A percentile compares a stretch with the other conserved stretches of the same genome.
These are phyloP conservation scores for Sarcophaga bullata DNA, from an alignment of 1,140 invertebrate genomes.

Conservation along the genomic window DNA sequence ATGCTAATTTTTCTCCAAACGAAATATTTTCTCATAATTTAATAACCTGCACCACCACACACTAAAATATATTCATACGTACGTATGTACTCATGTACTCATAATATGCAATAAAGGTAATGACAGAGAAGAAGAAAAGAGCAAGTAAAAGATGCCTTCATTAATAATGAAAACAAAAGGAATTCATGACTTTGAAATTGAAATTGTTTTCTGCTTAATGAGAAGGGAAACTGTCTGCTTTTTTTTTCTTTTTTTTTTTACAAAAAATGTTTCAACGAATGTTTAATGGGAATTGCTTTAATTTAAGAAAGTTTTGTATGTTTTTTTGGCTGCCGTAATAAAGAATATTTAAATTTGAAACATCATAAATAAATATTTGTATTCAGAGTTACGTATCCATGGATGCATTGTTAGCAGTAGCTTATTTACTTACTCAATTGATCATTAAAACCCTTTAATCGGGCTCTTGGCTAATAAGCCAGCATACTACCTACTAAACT, in stretches of 20 bases:
- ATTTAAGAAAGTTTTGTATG: neutral
- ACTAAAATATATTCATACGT: no score
- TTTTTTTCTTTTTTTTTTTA: no score
- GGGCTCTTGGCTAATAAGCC: no score
- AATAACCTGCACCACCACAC: neutral
- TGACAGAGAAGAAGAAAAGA: neutral
- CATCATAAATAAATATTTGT: no score
- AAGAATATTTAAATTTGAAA: neutral
- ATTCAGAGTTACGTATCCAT: no score
- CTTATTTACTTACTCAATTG: no score
- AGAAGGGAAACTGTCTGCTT: neutral
- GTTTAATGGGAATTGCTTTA: conserved; percentile 14
- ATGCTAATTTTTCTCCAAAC: conserved; percentile 36
- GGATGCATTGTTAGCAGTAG: no score
- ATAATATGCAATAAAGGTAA: no score
- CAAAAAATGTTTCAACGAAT: neutral
- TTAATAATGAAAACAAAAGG: neutral
- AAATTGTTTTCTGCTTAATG: conserved; percentile 9
- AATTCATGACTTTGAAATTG: neutral
- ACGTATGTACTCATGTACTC: no score
- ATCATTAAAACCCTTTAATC: no score
- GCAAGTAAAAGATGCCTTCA: neutral
- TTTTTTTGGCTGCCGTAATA: neutral
- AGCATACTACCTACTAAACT: no score
- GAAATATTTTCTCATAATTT: conserved; percentile 25